Evolutionary conservation across 2,888 invertebrate genomes (phyloP).

Genomic region (Latheticus oryzae): DNA sequence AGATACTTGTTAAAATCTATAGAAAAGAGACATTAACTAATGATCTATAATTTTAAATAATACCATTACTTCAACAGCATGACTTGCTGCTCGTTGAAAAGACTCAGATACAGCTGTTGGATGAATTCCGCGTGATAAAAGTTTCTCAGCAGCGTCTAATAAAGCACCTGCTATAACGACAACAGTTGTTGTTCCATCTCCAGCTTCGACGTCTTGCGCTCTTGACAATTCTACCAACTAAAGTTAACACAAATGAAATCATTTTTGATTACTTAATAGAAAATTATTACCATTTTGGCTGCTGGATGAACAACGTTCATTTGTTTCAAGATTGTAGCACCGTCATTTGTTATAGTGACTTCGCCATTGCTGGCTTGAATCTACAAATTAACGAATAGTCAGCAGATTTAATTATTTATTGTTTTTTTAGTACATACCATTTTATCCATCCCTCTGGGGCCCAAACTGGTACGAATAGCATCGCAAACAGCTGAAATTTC

Average conservation of each 20-base stretch:
- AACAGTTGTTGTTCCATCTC: slow-evolving; percentile 99
- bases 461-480: slow-evolving; percentile 98
- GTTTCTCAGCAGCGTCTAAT: slow-evolving; percentile 92
- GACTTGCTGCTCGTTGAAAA: slow-evolving; percentile 87
- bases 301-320: slow-evolving; percentile 99
- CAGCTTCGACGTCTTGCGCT: slow-evolving; percentile 99
- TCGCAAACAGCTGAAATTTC: slow-evolving; percentile 90
- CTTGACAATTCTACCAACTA: slow-evolving; percentile 97
- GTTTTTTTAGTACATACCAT: too few relatives aligned
- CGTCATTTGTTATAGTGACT: slow-evolving; percentile 99
- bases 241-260: slow-evolving; percentile 50
- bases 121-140: slow-evolving; percentile 94
- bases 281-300: slow-evolving; percentile 89
- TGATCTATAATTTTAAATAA: background rate
- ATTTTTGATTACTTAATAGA: background rate
- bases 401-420: background rate
- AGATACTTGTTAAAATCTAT: slow-evolving; percentile 82
- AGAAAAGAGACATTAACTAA: slow-evolving; percentile 18
- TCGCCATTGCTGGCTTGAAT: slow-evolving; percentile 97
- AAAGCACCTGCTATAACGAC: slow-evolving; percentile 97
- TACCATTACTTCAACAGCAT: slow-evolving; percentile 72
- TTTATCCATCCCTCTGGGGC: slow-evolving; percentile 99
- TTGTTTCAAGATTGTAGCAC: slow-evolving; percentile 98
- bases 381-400: slow-evolving; percentile 66
- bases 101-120: slow-evolving; percentile 98